Base-by-base conservation (phyloP, 2,113 vertebrate species). In the Argyrosomus japonicus region DNA sequence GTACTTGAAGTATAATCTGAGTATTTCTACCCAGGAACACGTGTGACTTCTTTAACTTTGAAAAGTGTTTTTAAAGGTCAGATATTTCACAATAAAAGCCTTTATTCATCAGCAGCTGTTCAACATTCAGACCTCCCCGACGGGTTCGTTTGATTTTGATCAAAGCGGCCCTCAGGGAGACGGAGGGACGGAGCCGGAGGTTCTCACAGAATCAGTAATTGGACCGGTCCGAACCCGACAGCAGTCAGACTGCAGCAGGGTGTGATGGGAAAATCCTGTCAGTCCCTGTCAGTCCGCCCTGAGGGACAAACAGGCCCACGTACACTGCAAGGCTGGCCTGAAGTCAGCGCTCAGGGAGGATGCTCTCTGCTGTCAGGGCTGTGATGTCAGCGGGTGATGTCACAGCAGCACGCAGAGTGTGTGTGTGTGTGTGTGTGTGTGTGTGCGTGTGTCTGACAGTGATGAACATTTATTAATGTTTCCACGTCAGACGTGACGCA, bases 101-200 rank as follows among this genome's bases (percentile, higher is more conserved):
- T 60, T 60, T 3, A 25, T 64, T 64, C 36, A 40, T 43, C 36
- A 40, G 8, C 75, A 32, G 23, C 61, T 15, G 29, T 5, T 64
- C 61, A 27, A 27, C 54, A 47, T 40, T 40, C 36, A 40, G 36
- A 40, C 36, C 36, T 9, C 36, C 36, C 36, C 8, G 36, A 40
- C 7, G 36, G 36, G 51, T 73, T 73, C 21, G 40, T 74, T 81
- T 81, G 78, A 74, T 67, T 81, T 11, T 5, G 25, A 58, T 74
- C 78, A 74, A 81, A 81, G 69, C 40, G 0, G 3, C 14, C 60
- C 61, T 50, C 40, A 1, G 68, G 60, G 36, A 32, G n/a, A 10
- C 36, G 6, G 43, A 60, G 54, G 21, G 67, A 62, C 17, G 11
- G 43, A 50, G 64, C 14, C 14, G 17, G 53, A 36, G 77, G 17